Evolutionary conservation across 2,113 vertebrate species (phyloP), one percentile per base, ranked within the genome.

Genomic region (Chaenocephalus aceratus): DNA sequence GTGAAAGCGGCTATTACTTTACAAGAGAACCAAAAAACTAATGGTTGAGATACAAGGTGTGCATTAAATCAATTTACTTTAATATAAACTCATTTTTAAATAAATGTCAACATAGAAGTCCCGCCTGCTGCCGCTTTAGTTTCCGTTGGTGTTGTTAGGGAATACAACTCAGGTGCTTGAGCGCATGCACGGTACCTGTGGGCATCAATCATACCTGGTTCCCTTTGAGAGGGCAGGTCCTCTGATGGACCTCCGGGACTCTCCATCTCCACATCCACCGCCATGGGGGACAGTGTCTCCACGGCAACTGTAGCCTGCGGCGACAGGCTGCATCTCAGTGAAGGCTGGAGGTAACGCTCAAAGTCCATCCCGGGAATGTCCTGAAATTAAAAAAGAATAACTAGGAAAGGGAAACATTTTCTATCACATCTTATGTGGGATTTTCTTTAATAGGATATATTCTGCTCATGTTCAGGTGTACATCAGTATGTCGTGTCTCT

Each of bases 331-430:
- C 76, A 53, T 57, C 90, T 84, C 51, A 71, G 75, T 16, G 91
- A 71, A 3, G 93, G 90, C 83, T 79, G 93, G 34, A 96, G 76
- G 83, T 96, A 96, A 41, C 92, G 90, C 75, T 95, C 94, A 81
- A 95, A 92, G 78, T 95, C 94, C 87, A 95, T 75, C 11, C 83
- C 89, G 9, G 86, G 75, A 69, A 69, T 10, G 44, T 82, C 85
- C 95, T 95, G 12, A n/a, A 64, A 76, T 64, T 36, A 66, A 7
- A 72, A 65, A 9, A 51, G 5, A 52, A 64, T 5, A 11, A 18
- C 34, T 41, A 41, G 30, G 3, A 30, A 30, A 30, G 30, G 30
- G 30, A 30, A 30, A 30, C n/a, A n/a, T n/a, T n/a, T 30, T 30
- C 30, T 30, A 30, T 30, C 30, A 30, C 30, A 30, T 26, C 26